Conservation (phyloP, 2,113 vertebrate species). For the Dipodomys merriami region DNA sequence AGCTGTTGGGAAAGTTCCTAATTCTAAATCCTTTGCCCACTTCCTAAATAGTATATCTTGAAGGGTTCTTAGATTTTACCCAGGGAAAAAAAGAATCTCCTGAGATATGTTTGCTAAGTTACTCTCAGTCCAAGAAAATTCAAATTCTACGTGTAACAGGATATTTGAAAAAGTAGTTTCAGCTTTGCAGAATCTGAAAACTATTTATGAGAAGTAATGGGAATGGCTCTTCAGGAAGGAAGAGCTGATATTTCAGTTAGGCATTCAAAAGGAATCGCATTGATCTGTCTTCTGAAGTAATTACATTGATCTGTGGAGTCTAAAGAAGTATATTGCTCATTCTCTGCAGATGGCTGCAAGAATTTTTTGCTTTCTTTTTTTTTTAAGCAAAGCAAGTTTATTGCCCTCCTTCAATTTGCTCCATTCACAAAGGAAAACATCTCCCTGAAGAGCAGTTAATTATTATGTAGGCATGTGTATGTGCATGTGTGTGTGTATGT, state of each 20-base stretch:
- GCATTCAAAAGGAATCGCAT: conserved; percentile 42
- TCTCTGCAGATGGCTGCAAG: conserved; percentile 58
- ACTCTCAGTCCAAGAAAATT: not conserved
- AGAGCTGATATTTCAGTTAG: conserved; percentile 26
- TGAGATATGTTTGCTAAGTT: not conserved
- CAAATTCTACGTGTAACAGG: not conserved
- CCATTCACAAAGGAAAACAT: conserved; percentile 6
- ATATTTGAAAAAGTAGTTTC: not conserved
- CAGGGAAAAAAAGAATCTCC: not conserved
- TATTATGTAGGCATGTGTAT: accelerated
- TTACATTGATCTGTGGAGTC: conserved; percentile 73
- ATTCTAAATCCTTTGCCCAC: not conserved
- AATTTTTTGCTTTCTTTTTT: not conserved
- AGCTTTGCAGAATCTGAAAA: not conserved
- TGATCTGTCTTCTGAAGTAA: conserved; percentile 71
- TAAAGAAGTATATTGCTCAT: conserved; percentile 60
- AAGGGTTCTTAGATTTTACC: not conserved
- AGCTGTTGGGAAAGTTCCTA: not conserved
- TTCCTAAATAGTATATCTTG: not conserved
- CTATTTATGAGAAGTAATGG: conserved; percentile 25
- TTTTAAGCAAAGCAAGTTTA: not conserved
- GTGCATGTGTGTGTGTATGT: too few relatives aligned
- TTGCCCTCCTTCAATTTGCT: not conserved
- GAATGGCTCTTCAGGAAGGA: conserved; percentile 46
- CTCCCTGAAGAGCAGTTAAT: not conserved